These are phyloP conservation scores for Chloroclysta siterata DNA, from an alignment of 2,888 invertebrate genomes.

Conservation along the genomic window DNA sequence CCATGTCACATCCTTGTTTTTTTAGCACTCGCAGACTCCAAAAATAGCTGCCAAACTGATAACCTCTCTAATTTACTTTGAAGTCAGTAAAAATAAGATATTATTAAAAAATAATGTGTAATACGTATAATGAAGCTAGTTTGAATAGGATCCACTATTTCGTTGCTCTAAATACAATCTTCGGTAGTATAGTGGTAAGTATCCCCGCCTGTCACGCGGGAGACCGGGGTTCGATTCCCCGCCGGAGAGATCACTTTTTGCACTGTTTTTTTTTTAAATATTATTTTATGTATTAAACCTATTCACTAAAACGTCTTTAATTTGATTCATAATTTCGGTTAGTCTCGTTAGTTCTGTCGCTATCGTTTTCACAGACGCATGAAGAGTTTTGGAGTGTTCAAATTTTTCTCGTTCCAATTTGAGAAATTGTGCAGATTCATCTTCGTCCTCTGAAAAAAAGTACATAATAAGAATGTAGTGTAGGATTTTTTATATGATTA, in stretches of 20 bases:
- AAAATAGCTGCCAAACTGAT: no score
- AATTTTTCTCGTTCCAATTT: slow-evolving; percentile 59
- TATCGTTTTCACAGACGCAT: slow-evolving; percentile 54
- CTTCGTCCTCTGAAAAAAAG: slow-evolving; percentile 52
- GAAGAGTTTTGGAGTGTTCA: slow-evolving; percentile 50
- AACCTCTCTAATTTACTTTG: no score
- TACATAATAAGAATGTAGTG: background rate
- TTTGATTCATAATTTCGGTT: slow-evolving; percentile 56
- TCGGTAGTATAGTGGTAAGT: slow-evolving; percentile 86
- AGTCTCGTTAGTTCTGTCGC: slow-evolving; percentile 57
- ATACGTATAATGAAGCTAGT: no score
- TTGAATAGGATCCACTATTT: no score
- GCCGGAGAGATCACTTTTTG: slow-evolving; percentile 19
- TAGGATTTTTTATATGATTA: no score
- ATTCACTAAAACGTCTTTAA: slow-evolving; percentile 59
- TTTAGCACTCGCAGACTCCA: no score
- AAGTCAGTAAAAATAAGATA: no score
- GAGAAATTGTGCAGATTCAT: slow-evolving; percentile 55
- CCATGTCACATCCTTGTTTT: no score
- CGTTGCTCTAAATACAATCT: slow-evolving; percentile 46
- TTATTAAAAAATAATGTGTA: no score
- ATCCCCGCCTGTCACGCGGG: slow-evolving; percentile 86
- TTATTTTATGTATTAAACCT: slow-evolving; percentile 30
- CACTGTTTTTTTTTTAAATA: background rate
- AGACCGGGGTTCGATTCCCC: slow-evolving; percentile 85